Conservation (phyloP, 2,113 vertebrate species). For the Hystrix brachyura region DNA sequence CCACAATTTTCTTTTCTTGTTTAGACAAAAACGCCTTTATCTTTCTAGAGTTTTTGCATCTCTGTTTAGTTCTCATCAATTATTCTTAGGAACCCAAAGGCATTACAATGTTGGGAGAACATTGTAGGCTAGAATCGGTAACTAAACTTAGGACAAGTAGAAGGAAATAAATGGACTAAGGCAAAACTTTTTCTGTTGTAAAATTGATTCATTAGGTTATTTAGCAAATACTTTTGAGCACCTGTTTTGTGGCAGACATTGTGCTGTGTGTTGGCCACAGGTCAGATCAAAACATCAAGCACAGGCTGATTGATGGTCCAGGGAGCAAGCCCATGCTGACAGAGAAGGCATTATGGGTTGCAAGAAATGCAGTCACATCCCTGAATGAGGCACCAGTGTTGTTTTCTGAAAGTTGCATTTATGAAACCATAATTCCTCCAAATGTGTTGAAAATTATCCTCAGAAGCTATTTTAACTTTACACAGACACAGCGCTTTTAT, state of each 20-base stretch:
- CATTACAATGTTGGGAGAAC: background rate
- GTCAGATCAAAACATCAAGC: background rate
- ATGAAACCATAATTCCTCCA: constrained; percentile 75
- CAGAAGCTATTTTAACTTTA: constrained; percentile 79
- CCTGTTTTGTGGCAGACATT: background rate
- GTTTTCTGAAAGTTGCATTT: constrained; percentile 78
- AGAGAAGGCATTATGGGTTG: background rate
- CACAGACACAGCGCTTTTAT: constrained; percentile 73
- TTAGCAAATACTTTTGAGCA: background rate
- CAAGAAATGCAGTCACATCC: background rate
- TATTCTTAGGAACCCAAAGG: background rate
- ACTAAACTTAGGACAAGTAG: background rate
- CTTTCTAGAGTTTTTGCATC: background rate
- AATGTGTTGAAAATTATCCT: constrained; percentile 79
- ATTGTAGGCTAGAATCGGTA: background rate
- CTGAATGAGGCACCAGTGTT: constrained; percentile 61
- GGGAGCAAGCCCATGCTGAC: background rate
- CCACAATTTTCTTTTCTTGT: constrained; percentile 4
- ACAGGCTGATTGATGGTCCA: background rate
- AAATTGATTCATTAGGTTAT: constrained; percentile 5
- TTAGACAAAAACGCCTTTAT: constrained; percentile 9
- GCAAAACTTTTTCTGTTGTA: background rate
- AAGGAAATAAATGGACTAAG: background rate
- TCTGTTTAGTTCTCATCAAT: background rate
- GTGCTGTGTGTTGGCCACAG: background rate